Evolutionary conservation across 2,888 invertebrate genomes (phyloP).

Genomic region (Limulus polyphemus): DNA sequence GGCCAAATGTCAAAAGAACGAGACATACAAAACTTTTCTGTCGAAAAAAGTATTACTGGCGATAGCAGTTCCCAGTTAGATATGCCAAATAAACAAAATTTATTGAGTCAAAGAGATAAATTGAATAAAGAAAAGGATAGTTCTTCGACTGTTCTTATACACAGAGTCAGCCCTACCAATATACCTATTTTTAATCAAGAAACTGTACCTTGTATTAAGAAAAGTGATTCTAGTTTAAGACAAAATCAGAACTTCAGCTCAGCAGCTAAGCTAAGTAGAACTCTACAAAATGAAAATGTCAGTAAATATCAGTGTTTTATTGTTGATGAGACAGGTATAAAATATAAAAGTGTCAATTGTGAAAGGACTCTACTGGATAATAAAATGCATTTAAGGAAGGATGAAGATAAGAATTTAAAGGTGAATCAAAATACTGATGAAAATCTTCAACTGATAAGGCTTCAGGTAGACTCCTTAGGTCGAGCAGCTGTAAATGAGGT

Average conservation of each 20-base stretch:
- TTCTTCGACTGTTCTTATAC: background rate
- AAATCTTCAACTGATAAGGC: constrained; percentile 24
- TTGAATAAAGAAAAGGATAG: background rate
- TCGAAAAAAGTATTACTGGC: background rate
- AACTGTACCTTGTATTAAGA: no score
- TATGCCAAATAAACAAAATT: background rate
- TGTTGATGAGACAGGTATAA: no score
- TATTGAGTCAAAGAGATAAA: background rate
- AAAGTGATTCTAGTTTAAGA: no score
- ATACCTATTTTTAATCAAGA: no score
- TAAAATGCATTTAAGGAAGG: background rate
- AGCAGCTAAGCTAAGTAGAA: background rate
- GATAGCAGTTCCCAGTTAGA: background rate
- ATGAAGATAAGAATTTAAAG: constrained; percentile 15
- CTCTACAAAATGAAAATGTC: no score
- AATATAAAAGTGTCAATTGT: background rate
- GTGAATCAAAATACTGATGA: constrained; percentile 20
- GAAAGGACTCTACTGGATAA: constrained; percentile 9
- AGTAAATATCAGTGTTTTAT: no score
- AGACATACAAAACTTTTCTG: constrained; percentile 2
- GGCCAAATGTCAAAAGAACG: constrained; percentile 11
- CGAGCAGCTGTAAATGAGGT: constrained; percentile 25
- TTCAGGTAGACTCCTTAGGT: constrained; percentile 23
- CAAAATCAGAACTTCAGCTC: background rate
- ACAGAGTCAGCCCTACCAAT: background rate